These are phyloP conservation scores for Actenoides hombroni DNA, from an alignment of 2,113 vertebrate genomes.

Conservation along the genomic window DNA sequence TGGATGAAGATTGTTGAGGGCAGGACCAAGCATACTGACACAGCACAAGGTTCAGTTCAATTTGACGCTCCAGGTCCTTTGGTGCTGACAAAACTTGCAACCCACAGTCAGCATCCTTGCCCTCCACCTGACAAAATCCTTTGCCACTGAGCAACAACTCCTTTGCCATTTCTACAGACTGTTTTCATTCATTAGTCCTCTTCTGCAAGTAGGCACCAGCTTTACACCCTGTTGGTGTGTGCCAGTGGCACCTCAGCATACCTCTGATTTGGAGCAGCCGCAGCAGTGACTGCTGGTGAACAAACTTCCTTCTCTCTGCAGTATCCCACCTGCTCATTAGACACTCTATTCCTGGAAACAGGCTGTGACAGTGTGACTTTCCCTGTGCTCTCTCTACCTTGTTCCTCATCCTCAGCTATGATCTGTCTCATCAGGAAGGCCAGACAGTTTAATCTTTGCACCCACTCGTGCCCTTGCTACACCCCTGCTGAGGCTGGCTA, in stretches of 20 bases:
- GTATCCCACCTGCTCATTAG: not conserved
- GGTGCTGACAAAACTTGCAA: not conserved
- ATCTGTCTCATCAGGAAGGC: not conserved
- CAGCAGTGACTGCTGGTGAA: not conserved
- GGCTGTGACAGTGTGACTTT: not conserved
- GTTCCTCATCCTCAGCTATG: not conserved
- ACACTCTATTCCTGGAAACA: not conserved
- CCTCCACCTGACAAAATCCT: not conserved
- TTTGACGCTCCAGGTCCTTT: not conserved
- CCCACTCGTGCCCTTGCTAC: not conserved
- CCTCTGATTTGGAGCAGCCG: not conserved
- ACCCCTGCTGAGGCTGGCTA: not conserved
- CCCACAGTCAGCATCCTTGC: not conserved
- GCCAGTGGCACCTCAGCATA: accelerated
- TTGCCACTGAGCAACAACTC: not conserved
- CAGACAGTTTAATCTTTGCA: not conserved
- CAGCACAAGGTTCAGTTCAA: not conserved
- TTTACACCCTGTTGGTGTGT: not conserved
- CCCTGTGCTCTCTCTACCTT: not conserved
- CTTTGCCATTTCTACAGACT: not conserved
- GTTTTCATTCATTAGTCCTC: not conserved
- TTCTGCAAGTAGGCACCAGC: not conserved
- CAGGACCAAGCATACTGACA: not conserved
- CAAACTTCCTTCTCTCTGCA: not conserved
- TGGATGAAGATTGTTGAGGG: not conserved